Conservation (phyloP, 2,888 invertebrate genomes). For the Ischnura elegans region DNA sequence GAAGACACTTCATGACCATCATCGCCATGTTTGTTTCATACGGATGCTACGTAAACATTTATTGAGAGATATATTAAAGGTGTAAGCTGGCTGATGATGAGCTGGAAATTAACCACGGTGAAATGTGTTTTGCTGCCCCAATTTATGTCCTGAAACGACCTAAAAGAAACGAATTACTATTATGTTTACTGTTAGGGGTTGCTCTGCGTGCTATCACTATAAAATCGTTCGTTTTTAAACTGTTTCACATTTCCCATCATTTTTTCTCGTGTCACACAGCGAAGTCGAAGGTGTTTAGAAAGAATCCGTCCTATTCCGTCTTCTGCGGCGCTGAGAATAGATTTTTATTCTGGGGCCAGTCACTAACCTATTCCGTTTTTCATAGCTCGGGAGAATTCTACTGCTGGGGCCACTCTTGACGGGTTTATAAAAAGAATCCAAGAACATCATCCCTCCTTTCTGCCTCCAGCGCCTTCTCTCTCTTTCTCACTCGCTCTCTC, state of each 20-base stretch:
- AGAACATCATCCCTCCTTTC: constrained; percentile 75
- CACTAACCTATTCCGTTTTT: constrained; percentile 38
- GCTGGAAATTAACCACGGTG: too few species aligned
- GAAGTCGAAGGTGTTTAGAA: constrained; percentile 37
- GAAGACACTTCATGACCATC: too few species aligned
- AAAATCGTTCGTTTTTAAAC: not conserved
- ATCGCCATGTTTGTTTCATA: too few species aligned
- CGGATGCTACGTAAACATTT: too few species aligned
- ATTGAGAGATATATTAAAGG: too few species aligned
- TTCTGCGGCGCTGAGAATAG: constrained; percentile 41
- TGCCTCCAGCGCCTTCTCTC: constrained; percentile 68
- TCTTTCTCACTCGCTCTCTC: constrained; percentile 67
- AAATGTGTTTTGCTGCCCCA: too few species aligned
- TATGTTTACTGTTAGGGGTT: too few species aligned
- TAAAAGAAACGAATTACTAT: too few species aligned
- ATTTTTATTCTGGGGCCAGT: constrained; percentile 34
- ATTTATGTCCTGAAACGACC: too few species aligned
- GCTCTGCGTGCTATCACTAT: too few species aligned
- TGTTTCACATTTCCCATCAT: not conserved
- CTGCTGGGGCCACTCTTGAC: constrained; percentile 73
- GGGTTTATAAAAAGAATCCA: constrained; percentile 76
- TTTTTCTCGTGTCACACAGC: not conserved
- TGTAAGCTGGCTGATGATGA: too few species aligned
- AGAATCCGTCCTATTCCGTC: constrained; percentile 16
- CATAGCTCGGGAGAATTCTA: constrained; percentile 70